Evolutionary conservation across 2,888 invertebrate species (phyloP).

Genomic region (Drosophila tripunctata): DNA sequence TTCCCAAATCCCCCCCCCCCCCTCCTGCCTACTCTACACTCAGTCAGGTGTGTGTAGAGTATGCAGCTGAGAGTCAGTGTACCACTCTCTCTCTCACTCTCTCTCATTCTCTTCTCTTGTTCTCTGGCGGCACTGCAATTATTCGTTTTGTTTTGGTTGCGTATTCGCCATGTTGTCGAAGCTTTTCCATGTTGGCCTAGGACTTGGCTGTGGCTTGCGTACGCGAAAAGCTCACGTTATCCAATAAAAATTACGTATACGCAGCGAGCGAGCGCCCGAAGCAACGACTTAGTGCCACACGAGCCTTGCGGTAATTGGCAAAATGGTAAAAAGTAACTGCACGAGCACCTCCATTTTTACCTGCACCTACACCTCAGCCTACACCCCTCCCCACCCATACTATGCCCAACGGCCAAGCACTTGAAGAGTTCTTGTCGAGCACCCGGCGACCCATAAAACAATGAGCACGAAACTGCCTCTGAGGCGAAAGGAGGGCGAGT

Average conservation of each 20-base stretch:
- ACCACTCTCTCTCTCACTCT: neutral
- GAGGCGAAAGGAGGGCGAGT: constrained; percentile 1
- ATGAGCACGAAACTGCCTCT: constrained; percentile 48
- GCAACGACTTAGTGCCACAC: constrained; percentile 49
- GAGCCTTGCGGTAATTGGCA: constrained; percentile 70
- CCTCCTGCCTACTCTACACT: neutral
- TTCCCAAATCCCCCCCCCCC: neutral
- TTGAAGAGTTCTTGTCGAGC: constrained; percentile 20
- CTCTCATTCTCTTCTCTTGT: neutral
- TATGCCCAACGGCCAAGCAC: constrained; percentile 19
- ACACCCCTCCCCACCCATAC: constrained; percentile 2
- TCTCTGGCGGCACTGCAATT: constrained; percentile 59
- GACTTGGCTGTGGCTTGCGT: constrained; percentile 46
- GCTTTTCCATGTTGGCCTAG: constrained; percentile 75
- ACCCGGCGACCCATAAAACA: constrained; percentile 57
- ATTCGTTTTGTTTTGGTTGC: constrained; percentile 78
- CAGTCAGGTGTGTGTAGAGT: constrained; percentile 64
- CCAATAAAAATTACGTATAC: constrained; percentile 76
- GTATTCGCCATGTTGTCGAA: constrained; percentile 60
- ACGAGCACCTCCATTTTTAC: too few relatives aligned
- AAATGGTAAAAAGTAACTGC: constrained; percentile 33
- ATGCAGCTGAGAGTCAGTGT: constrained; percentile 33
- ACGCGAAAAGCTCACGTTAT: constrained; percentile 65
- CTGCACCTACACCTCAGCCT: too few relatives aligned
- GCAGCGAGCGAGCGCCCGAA: constrained; percentile 53